These are phyloP conservation scores for Silurus lanzhouensis DNA, from an alignment of 2,797 vertebrate genomes.

Conservation along the genomic window DNA sequence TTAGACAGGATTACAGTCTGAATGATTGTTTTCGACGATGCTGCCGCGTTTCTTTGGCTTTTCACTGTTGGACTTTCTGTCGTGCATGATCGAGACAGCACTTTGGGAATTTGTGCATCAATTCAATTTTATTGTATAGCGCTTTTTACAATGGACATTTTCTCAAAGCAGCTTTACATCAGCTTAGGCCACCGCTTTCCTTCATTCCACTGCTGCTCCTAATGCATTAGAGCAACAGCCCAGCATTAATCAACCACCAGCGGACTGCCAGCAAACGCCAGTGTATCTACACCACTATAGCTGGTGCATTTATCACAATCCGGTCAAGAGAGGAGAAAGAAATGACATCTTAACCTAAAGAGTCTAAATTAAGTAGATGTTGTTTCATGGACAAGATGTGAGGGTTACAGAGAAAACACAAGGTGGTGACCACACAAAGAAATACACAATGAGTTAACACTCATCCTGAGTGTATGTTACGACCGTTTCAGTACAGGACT, in stretches of 20 bases:
- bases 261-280: slow-evolving; percentile 46
- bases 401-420: background rate
- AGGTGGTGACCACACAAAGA: background rate
- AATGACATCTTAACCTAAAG: background rate
- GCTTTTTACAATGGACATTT: too few relatives aligned
- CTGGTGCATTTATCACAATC: background rate
- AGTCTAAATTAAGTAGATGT: background rate
- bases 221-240: slow-evolving; percentile 12
- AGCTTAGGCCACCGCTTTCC: slow-evolving; percentile 50
- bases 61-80: background rate
- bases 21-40: background rate
- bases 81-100: too few relatives aligned
- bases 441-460: background rate
- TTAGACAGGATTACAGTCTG: slow-evolving; percentile 2
- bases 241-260: slow-evolving; percentile 66
- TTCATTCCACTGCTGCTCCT: slow-evolving; percentile 9
- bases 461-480: too few relatives aligned
- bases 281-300: background rate
- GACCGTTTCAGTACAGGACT: too few relatives aligned
- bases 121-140: too few relatives aligned
- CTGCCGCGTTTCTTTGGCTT: background rate
- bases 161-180: background rate
- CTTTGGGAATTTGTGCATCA: slow-evolving; percentile 60
- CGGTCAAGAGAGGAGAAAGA: background rate
- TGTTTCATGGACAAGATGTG: background rate